Evolutionary conservation across 2,113 vertebrate species (phyloP).

Genomic region (Phaetusa simplex): DNA sequence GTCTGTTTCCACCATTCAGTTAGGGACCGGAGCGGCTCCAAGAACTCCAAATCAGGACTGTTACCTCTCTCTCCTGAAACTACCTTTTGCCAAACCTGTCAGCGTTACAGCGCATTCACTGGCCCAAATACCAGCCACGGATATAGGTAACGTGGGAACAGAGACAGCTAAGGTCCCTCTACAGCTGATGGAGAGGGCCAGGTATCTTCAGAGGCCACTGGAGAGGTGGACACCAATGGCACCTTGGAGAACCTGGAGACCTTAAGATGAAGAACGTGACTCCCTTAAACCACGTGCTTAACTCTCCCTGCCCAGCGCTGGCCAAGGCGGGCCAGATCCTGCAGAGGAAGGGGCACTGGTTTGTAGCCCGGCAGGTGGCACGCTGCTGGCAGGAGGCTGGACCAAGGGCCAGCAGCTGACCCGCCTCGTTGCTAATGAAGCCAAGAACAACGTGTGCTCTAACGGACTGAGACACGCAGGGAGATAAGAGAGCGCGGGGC

Average conservation of each 20-base stretch:
- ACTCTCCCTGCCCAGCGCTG: neutral
- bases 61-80: neutral
- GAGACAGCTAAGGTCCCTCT: neutral
- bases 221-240: neutral
- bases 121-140: neutral
- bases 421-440: neutral
- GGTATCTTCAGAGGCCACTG: neutral
- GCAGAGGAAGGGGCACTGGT: neutral
- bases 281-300: neutral
- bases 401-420: neutral
- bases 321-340: neutral
- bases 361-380: neutral
- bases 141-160: neutral
- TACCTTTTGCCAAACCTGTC: neutral
- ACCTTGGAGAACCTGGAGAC: neutral
- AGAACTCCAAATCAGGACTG: neutral
- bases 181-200: neutral
- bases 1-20: neutral
- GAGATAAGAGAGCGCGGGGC: neutral
- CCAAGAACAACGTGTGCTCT: neutral
- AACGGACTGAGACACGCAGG: neutral
- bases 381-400: neutral
- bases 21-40: fast-evolving
- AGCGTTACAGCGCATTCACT: fast-evolving
- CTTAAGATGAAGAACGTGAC: neutral